Conservation (phyloP, 2,888 invertebrate species). For the Bedellia somnulentella region DNA sequence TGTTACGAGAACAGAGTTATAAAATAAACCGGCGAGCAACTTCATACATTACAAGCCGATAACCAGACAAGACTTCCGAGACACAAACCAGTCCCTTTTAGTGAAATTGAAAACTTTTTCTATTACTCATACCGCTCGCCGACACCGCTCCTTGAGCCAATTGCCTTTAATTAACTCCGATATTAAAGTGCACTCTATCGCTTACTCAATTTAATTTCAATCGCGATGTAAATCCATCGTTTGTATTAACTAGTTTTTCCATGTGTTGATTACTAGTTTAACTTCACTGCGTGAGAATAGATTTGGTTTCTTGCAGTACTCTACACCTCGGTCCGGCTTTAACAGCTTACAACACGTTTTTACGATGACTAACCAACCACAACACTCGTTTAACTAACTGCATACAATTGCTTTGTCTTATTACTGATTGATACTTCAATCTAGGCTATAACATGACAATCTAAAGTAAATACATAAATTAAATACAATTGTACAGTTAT, state of each 20-base stretch:
- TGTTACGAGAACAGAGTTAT: constrained; percentile 58
- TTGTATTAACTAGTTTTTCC: constrained; percentile 40
- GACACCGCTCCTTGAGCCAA: constrained; percentile 57
- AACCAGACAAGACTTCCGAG: constrained; percentile 61
- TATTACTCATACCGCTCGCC: constrained; percentile 55
- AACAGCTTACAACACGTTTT: too few relatives aligned
- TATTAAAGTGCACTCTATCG: constrained; percentile 50
- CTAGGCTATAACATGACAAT: too few relatives aligned
- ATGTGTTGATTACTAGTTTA: too few relatives aligned
- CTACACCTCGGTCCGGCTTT: too few relatives aligned
- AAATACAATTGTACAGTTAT: too few relatives aligned
- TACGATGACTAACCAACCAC: too few relatives aligned
- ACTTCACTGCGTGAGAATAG: too few relatives aligned
- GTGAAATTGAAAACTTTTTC: constrained; percentile 63
- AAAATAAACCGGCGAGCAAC: constrained; percentile 54
- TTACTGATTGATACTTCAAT: too few relatives aligned
- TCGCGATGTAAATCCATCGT: constrained; percentile 46
- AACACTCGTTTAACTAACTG: too few relatives aligned
- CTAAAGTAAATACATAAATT: too few relatives aligned
- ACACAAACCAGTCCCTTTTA: constrained; percentile 64
- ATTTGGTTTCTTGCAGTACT: too few relatives aligned
- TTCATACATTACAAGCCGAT: constrained; percentile 62
- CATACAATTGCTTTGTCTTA: too few relatives aligned
- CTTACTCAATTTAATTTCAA: constrained; percentile 52
- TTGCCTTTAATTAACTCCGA: constrained; percentile 57